Evolutionary conservation across 2,797 vertebrate genomes (phyloP), one percentile per base, ranked within the genome.

Genomic region (Syndactyla subalaris): DNA sequence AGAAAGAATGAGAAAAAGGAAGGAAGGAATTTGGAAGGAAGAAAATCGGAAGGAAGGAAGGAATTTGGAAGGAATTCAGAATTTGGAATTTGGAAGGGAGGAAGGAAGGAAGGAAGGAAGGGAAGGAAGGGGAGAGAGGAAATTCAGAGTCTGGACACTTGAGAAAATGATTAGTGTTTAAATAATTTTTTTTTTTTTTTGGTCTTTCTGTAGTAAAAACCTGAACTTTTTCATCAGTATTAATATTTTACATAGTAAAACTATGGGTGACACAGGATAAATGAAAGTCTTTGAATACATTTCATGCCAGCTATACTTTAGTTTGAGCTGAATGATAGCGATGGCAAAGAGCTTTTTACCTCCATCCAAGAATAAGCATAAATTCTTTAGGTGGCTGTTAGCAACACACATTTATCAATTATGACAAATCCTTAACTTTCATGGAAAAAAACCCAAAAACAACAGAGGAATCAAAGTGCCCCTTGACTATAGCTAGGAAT

Each of bases 141-240:
- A 30, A 59, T 71, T 63, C n/a, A 46, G 9, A 46, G 7, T 34
- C 26, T 18, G 0, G 7, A 29, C 10, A 61, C 2, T 54, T 36
- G n/a, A 55, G 26, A 49, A 76, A 67, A 75, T 29, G 0, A 23
- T 16, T 46, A 5, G 0, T 39, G 2, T 3, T 59, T 63, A 71
- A 63, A 59, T 22, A 83, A 68, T 16, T 43, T 11, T 21, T 26
- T 61, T 65, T 80, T 16, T 38, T 26, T 49, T 16, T 65, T 39
- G 46, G 71, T 73, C 3, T 41, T 71, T 57, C 39, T 80, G 3
- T 70, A 55, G 24, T 59, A 32, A 86, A 77, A 80, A 77, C 14
- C 7, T 1, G 5, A 71, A 21, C 2, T 58, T 70, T 81, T 87
- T 88, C 2, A 26, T 38, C 12, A 20, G 4, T 46, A 21, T 38